Evolutionary conservation across 2,113 vertebrate species (phyloP), one percentile per base, ranked within the genome.

Genomic region (Ictalurus punctatus): DNA sequence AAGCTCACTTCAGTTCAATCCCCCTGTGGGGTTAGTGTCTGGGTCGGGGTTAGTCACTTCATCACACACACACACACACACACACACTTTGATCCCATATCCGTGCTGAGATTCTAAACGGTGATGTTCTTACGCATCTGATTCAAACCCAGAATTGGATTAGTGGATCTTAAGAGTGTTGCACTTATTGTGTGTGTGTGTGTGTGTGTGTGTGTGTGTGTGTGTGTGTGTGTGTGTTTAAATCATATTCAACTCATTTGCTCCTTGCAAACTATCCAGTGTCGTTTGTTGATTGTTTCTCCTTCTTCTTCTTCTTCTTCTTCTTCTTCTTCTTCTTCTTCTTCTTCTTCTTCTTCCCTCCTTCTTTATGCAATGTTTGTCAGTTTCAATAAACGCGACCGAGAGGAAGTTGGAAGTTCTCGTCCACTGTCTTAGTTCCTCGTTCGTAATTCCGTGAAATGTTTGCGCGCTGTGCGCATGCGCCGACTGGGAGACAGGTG

Each of bases 401-500:
- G 37, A 59, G n/a, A 65, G 81, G 87, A 81, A 88, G 80, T 48
- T 58, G 23, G 37, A 88, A 83, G 67, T 84, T 88, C 63, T 88
- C 65, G 40, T n/a, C 40, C 86, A 27, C n/a, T 16, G 86, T 37
- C 14, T 59, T 27, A 82, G 79, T 71, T 89, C 89, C 85, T 87
- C 56, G 88, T 87, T 86, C 83, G 84, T 63, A 76, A 86, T 90
- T 76, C 69, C 73, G 88, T 90, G 69, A 91, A 92, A 89, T 88
- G 90, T 56, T 74, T 2, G 63, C 54, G 63, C 16, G 27, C 37
- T 91, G 87, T 94, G 93, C 92, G 95, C 94, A 92, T 94, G 95
- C 93, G 96, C 94, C 80, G 91, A 92, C 93, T 89, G 92, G 94
- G 96, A 96, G 88, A 89, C 97, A 97, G 97, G 97, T 97, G 97